These are phyloP conservation scores for Volucella zonaria DNA, from an alignment of 2,888 invertebrate genomes.

Conservation along the genomic window DNA sequence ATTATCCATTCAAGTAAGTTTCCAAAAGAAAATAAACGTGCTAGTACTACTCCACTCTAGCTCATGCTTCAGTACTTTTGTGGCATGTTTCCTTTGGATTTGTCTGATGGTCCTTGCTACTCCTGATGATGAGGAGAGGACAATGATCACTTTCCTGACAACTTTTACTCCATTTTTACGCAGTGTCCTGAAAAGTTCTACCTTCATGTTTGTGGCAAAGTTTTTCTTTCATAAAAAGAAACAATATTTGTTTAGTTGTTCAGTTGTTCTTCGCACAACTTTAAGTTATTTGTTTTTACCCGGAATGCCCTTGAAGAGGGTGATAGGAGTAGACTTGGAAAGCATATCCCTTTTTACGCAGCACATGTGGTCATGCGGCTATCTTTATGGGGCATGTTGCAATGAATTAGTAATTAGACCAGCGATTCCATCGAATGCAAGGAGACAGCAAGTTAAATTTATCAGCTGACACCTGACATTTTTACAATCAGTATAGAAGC, in stretches of 20 bases:
- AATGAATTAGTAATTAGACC: constrained; percentile 66
- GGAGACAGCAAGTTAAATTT: constrained; percentile 5
- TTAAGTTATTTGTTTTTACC: constrained; percentile 42
- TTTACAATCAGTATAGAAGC: constrained; percentile 46
- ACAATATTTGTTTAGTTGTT: constrained; percentile 51
- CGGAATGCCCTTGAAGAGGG: neutral
- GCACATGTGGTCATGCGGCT: constrained; percentile 32
- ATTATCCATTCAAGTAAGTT: constrained; percentile 62
- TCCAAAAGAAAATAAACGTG: constrained; percentile 54
- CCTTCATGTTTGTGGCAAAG: constrained; percentile 44
- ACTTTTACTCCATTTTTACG: constrained; percentile 67
- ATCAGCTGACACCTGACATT: constrained; percentile 46
- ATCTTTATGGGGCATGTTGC: constrained; percentile 46
- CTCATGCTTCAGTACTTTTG: constrained; percentile 5
- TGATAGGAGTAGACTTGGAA: neutral
- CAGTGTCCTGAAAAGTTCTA: constrained; percentile 53
- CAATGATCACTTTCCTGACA: constrained; percentile 64
- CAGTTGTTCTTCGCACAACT: constrained; percentile 38
- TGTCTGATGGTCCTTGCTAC: constrained; percentile 15
- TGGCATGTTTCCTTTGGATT: constrained; percentile 29
- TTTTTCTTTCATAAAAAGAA: constrained; percentile 25
- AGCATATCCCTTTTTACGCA: neutral
- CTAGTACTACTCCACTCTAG: constrained; percentile 46
- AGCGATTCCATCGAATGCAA: constrained; percentile 10
- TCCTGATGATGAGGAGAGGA: constrained; percentile 52